Base-by-base conservation (phyloP, 2,797 vertebrate species). In the Champsocephalus esox region DNA sequence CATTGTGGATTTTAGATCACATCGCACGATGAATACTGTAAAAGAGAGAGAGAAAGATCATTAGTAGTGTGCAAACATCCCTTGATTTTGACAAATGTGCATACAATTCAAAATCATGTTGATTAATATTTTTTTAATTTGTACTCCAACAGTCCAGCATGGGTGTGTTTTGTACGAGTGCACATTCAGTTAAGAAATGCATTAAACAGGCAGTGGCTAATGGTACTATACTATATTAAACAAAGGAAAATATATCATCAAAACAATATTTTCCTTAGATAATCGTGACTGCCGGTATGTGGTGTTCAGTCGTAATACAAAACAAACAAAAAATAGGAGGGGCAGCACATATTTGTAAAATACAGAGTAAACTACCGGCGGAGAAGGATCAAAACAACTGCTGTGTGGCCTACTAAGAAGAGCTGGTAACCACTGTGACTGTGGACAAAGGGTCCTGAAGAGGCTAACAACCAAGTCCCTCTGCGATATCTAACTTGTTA, bases 1-100 rank as follows among this genome's bases (percentile, higher is more conserved):
- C 90, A 95, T 96, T 93, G 93, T 92, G 91, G 93, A 91, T 93
- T 92, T 92, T 91, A 88, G 91, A 94, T 95, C 94, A 95, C 94
- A 94, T 94, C 87, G 87, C 92, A 87, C 92, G 92, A 95, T 91
- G 93, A 94, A 94, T 94, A 93, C 95, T 96, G 91, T 16, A 84
- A 90, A 70, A 87, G 43, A 90, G 52, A 84, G 76, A 84, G n/a
- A 86, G 9, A 65, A 68, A 43, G 14, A 12, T 0, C 46, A 52
- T 74, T 79, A 64, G 32, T 65, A 72, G 52, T 49, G 0, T 54
- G 43, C 48, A 38, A 38, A 38, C 34, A 38, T 38, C 8, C 34
- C 34, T 8, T 38, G 6, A 38, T 38, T 12, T 12, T 0, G 61
- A 41, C 8, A 14, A 5, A n/a, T 58, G 16, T 17, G 8, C 13